A percentile compares a stretch with the other conserved stretches of the same genome.
These are phyloP conservation scores for Nanorana parkeri DNA, from an alignment of 2,113 vertebrate species.

Conservation along the genomic window DNA sequence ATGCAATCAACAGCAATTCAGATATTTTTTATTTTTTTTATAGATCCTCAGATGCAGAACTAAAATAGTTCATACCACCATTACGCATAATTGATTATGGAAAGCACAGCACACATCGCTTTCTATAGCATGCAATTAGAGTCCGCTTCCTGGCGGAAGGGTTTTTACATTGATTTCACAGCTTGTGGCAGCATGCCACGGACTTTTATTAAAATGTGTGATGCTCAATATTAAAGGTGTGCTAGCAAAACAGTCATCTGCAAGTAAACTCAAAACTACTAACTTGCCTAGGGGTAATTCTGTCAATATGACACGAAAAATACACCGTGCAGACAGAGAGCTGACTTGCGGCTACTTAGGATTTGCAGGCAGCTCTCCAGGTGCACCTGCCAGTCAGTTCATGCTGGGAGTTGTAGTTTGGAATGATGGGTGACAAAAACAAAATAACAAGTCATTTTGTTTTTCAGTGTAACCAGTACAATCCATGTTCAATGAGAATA, in stretches of 20 bases:
- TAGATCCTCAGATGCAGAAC: slow-evolving; percentile 12
- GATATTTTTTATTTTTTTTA: slow-evolving; percentile 32
- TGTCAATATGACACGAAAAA: neutral
- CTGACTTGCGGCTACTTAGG: neutral
- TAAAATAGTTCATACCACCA: slow-evolving; percentile 12
- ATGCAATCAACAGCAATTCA: slow-evolving; percentile 25
- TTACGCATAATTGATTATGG: slow-evolving; percentile 20
- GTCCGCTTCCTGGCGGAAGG: slow-evolving; percentile 25
- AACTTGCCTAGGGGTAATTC: neutral
- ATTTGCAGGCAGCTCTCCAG: neutral
- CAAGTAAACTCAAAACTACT: neutral
- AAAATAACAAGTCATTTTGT: no score
- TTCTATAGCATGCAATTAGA: slow-evolving; percentile 24
- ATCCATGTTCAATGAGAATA: no score
- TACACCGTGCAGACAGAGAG: neutral
- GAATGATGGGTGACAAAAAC: no score
- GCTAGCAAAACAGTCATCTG: neutral
- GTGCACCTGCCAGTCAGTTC: neutral
- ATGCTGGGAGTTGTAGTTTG: no score
- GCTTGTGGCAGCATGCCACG: slow-evolving; percentile 8
- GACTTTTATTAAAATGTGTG: slow-evolving; percentile 5
- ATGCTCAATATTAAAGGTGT: neutral
- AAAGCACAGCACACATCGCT: slow-evolving; percentile 6
- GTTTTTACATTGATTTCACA: slow-evolving; percentile 43
- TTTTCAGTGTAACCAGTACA: no score